Conservation (phyloP, 2,113 vertebrate genomes). For the Corvus cornix region DNA sequence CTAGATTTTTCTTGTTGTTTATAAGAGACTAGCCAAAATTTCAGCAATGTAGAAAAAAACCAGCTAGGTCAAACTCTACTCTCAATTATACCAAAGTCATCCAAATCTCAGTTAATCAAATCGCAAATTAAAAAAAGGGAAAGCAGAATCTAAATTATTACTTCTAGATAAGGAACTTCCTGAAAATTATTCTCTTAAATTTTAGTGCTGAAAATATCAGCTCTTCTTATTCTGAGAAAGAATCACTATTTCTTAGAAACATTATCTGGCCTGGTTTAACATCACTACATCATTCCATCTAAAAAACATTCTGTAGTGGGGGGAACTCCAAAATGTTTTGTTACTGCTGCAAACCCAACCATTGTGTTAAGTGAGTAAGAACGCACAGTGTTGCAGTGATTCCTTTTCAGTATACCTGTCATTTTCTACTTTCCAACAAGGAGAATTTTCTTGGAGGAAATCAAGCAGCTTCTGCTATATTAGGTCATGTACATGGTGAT, state of each 20-base stretch:
- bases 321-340: not conserved
- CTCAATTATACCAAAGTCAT: not conserved
- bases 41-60: not conserved
- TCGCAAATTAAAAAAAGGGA: not conserved
- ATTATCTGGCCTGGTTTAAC: not conserved
- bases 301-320: not conserved
- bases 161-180: slow-evolving; percentile 2
- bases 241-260: not conserved
- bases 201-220: not conserved
- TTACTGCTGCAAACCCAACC: not conserved
- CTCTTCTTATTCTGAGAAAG: slow-evolving; percentile 5
- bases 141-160: not conserved
- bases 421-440: not conserved
- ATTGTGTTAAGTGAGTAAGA: not conserved
- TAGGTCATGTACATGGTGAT: not conserved
- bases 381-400: not conserved
- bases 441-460: not conserved
- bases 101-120: not conserved
- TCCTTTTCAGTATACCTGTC: not conserved
- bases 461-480: not conserved
- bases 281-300: not conserved
- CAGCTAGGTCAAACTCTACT: not conserved
- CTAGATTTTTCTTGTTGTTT: not conserved
- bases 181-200: not conserved
- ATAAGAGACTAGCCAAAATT: not conserved